Percentiles rank a stretch among this genome's conserved stretches.
Evolutionary conservation across 2,113 vertebrate genomes (phyloP).

Genomic region (Ivindomyrus marchei): DNA sequence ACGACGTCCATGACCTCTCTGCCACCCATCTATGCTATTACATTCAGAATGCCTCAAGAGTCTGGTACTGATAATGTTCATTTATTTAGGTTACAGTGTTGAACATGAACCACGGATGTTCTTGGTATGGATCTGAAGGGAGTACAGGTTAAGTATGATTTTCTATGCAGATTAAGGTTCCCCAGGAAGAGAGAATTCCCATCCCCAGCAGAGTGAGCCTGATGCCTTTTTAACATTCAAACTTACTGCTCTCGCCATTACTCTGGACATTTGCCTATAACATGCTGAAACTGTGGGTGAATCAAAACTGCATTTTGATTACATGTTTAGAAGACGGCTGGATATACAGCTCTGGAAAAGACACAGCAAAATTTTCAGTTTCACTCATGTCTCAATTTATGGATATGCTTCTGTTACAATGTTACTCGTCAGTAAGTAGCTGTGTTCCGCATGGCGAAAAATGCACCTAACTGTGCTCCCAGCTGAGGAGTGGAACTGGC

Average conservation of each 20-base stretch:
- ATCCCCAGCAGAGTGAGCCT: neutral
- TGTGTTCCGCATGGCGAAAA: neutral
- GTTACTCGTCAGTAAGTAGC: neutral
- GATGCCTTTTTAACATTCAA: conserved; percentile 26
- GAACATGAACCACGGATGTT: neutral
- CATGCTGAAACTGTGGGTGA: conserved; percentile 28
- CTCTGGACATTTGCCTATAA: conserved; percentile 15
- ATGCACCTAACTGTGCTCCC: neutral
- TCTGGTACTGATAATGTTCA: neutral
- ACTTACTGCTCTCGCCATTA: conserved; percentile 18
- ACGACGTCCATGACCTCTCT: neutral
- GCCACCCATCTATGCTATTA: neutral
- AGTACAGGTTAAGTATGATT: neutral
- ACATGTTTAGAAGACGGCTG: neutral
- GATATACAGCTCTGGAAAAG: no score
- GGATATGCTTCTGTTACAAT: neutral
- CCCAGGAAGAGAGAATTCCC: neutral
- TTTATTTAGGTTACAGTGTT: conserved; percentile 11
- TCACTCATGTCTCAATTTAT: no score
- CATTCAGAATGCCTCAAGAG: neutral
- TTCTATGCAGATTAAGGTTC: neutral
- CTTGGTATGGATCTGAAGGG: neutral
- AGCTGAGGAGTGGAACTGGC: neutral
- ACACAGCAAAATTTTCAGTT: no score
- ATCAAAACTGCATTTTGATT: conserved; percentile 24